Evolutionary conservation across 2,113 vertebrate species (phyloP), one percentile per base, ranked within the genome.

Genomic region (Asarcornis scutulata): DNA sequence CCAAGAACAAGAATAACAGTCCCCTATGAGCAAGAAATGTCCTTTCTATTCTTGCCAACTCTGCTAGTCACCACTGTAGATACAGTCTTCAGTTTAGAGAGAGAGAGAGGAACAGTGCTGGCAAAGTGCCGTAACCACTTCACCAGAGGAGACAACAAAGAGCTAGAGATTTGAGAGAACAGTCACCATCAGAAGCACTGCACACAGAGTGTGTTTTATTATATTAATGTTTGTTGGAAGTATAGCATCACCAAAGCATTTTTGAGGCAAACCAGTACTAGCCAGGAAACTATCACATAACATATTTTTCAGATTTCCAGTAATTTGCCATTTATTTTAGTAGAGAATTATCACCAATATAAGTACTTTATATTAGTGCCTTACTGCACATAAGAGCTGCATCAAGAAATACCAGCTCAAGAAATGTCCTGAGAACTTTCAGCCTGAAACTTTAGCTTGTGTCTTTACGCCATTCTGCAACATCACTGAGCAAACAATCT

Each of bases 211-310:
- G 59, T 77, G 87, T 96, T 93, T 94, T 88, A 85, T 93, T 88
- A 36, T 53, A 76, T 68, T 84, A 88, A 58, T 85, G 62, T 86
- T 96, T 97, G 90, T 59, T 96, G 96, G 94, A 94, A 97, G 53
- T n/a, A 77, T 5, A 94, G 88, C 93, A 76, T 95, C 95, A 97
- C 96, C 92, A 76, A 94, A 93, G 96, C 87, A 97, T 93, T 92
- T 96, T 82, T 89, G 96, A 97, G 91, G 89, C 87, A 95, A 98
- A 97, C 84, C 96, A 93, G 91, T 93, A 55, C 68, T 89, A 95
- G 71, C 92, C 96, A 92, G 91, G 69, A 96, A 94, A 93, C 23
- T 83, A 85, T 55, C 52, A n/a, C 72, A 63, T 52, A 64, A 4
- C 16, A 17, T 62, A 91, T 82, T 97, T 95, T 96, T 85, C 90